These are phyloP conservation scores for Fringilla coelebs DNA, from an alignment of 2,797 vertebrate species.

Conservation along the genomic window DNA sequence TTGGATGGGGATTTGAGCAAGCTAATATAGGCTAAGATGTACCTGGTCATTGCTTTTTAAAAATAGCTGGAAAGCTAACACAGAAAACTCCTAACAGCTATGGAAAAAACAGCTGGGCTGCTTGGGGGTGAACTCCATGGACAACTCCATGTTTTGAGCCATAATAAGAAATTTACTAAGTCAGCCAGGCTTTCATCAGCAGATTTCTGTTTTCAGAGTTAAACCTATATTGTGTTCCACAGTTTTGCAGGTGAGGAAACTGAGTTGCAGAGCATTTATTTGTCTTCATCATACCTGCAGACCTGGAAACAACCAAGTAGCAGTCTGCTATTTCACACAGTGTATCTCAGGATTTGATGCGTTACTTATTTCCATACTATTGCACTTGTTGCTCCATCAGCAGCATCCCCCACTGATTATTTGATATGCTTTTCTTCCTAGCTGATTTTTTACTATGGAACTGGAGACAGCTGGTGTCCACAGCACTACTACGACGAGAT, in stretches of 20 bases:
- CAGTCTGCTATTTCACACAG: neutral
- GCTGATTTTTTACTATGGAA: constrained; percentile 94
- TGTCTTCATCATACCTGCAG: neutral
- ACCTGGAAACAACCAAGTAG: neutral
- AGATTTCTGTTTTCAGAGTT: neutral
- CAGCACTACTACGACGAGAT: constrained; percentile 88
- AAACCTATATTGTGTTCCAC: neutral
- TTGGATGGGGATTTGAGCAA: neutral
- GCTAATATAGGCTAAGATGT: neutral
- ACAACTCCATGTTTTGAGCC: neutral
- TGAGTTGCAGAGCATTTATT: neutral
- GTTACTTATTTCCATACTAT: neutral
- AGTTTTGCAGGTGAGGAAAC: neutral
- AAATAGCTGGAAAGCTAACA: neutral
- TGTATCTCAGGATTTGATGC: neutral
- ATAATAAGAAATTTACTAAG: neutral
- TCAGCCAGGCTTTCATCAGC: neutral
- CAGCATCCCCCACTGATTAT: neutral
- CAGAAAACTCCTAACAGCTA: neutral
- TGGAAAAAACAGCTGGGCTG: neutral
- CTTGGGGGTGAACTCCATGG: neutral
- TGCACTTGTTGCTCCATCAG: neutral
- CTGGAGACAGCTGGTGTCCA: constrained; percentile 88
- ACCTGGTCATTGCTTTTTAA: neutral
- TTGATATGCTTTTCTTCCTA: constrained; percentile 65